Base-by-base conservation (phyloP, 2,797 vertebrate species). In the Coregonus ussuriensis region DNA sequence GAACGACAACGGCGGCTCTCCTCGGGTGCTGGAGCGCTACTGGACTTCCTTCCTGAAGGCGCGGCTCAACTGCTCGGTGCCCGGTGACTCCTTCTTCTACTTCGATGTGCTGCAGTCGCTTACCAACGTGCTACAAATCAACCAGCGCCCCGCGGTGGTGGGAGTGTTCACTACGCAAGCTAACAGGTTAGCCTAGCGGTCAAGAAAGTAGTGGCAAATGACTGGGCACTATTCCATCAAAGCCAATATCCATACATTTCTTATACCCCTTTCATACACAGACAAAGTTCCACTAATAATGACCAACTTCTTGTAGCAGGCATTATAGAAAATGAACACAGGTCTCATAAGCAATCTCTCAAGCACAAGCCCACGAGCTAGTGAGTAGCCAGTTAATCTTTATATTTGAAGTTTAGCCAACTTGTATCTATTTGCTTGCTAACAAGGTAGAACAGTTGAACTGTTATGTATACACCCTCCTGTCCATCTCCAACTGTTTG, bases 131-230 rank as follows among this genome's bases (percentile, higher is more conserved):
- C 95, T 98, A 82, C 95, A 96, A 90, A 96, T 98, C 90, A 96
- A 95, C 81, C 95, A 95, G 76, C 81, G 96, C 56, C 96, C 97
- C 0, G 95, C 93, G 0, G 96, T 99, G 76, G 92, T 98, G 0
- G 97, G 96, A 0, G 95, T 99, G n/a, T 99, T 99, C 85, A 99
- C 97, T 84, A 99, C 98, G 0, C 98, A 98, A 89, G 94, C 95
- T 77, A 99, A 99, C 95, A 99, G 97, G 97, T 98, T 79, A 77
- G 77, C 74, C 65, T 6, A 21, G 18, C 2, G 5, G 0, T 4
- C 11, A n/a, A 16, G 51, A 31, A 4, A 3, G 14, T 25, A 41
- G 9, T 66, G 21, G 7, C 1, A 35, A 69, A 66, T 14, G 29
- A 15, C 11, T 41, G 9, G 65, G 65, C 65, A 6, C 65, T 15